Base-by-base conservation (phyloP, 92 coral and sea anemone species). In the Epizoanthus scotinus region DNA sequence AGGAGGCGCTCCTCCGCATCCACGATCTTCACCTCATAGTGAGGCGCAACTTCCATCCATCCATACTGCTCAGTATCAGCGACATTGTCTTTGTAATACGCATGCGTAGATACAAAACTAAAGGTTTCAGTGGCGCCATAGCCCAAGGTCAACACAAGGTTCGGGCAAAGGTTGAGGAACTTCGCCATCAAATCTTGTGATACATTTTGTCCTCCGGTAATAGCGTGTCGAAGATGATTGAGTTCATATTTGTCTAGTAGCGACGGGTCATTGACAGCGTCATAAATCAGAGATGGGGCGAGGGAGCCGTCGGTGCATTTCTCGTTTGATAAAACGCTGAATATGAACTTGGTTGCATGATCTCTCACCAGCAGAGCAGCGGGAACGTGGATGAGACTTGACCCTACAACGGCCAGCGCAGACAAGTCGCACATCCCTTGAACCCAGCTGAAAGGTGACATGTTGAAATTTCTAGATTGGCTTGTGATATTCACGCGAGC, bases 71-170 rank as follows among this genome's bases (percentile, higher is more conserved):
- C 73, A 6, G 29, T 6, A 7, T 49, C 6, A 3, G 21, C 55
- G 0, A 40, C 40, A 14, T 67, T 42, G 73, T 10, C 12, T 1
- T 25, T 50, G 9, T 50, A 2, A 52, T 36, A 40, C 27, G 55
- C 44, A 17, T 36, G 73, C 26, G 44, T 7, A 14, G 73, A 67
- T 21, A 67, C 73, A n/a, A 67, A 67, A 31, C 73, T 67, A 6
- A 67, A 12, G 52, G 73, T 67, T 40, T 40, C 73, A 22, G 54
- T 67, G 29, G 73, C 73, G 15, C 73, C 73, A 22, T 67, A 67
- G 55, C 73, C 73, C 22, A n/a, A 12, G 7, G 29, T 67, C 73
- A 67, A 19, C 34, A 50, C 44, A 6, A 67, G 52, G 3, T 17
- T 7, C 20, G 73, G 73, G 20, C 40, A 20, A 31, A 67, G 73